These are phyloP conservation scores for Rhagoletis zephyria DNA, from an alignment of 1,140 invertebrate species.

Conservation along the genomic window DNA sequence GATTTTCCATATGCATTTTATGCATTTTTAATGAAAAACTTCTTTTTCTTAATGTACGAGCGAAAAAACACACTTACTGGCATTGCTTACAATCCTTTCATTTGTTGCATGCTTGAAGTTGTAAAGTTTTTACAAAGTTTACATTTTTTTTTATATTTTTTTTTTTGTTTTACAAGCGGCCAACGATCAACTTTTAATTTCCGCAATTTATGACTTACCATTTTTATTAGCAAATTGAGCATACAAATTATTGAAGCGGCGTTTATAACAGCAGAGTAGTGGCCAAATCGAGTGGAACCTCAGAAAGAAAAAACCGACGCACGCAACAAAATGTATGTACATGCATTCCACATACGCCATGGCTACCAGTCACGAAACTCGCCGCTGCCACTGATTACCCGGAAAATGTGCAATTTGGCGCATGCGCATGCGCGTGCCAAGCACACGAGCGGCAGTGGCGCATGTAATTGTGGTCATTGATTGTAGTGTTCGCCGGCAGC, in stretches of 20 bases:
- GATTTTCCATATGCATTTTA: too few relatives aligned
- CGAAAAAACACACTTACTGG: background rate
- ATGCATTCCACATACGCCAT: slow-evolving; percentile 33
- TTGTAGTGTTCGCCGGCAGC: background rate
- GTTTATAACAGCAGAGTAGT: background rate
- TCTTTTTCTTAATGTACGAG: background rate
- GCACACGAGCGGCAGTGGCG: background rate
- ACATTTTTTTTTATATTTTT: background rate
- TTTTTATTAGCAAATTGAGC: slow-evolving; percentile 39
- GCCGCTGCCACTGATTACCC: background rate
- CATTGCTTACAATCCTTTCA: background rate
- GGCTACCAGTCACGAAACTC: background rate
- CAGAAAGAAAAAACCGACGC: background rate
- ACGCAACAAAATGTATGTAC: background rate
- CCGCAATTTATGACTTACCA: slow-evolving; percentile 37
- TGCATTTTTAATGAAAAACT: background rate
- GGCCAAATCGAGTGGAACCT: background rate
- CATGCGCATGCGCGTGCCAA: slow-evolving; percentile 29
- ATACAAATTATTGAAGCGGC: background rate
- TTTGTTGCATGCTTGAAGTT: background rate
- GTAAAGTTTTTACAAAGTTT: background rate
- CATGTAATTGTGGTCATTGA: slow-evolving; percentile 40
- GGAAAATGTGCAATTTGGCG: slow-evolving; percentile 47
- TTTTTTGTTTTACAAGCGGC: slow-evolving; percentile 6
- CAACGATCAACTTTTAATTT: slow-evolving; percentile 7